Conservation (phyloP, 2,113 vertebrate genomes). For the Thunnus maccoyii region DNA sequence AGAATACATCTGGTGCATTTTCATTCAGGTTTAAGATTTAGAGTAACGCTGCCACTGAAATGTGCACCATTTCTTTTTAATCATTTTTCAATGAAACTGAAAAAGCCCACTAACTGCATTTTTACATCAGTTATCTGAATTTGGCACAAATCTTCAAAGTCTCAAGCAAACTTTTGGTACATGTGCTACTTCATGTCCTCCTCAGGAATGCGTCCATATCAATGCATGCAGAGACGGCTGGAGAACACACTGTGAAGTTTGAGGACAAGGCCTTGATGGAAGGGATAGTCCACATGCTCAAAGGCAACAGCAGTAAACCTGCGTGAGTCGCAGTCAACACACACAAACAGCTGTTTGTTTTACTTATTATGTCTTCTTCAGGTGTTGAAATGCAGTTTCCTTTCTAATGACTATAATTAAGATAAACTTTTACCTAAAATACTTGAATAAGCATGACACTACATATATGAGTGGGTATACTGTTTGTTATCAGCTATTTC, state of each 20-base stretch:
- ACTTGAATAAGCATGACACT: not conserved
- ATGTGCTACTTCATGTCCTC: not conserved
- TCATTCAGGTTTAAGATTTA: no score
- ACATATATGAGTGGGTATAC: not conserved
- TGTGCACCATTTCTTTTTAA: no score
- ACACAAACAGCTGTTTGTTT: not conserved
- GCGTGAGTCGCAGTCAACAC: conserved; percentile 73
- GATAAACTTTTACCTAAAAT: not conserved
- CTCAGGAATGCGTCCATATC: conserved; percentile 85
- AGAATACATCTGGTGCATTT: no score
- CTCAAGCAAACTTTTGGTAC: not conserved
- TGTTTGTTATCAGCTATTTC: not conserved
- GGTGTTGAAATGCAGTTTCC: not conserved
- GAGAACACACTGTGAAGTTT: conserved; percentile 83
- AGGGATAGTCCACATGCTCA: conserved; percentile 82
- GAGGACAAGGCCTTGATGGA: conserved; percentile 73
- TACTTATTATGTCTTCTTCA: not conserved
- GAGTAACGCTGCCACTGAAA: no score
- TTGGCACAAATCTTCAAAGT: not conserved
- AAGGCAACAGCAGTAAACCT: conserved; percentile 75
- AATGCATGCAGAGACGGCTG: conserved; percentile 79
- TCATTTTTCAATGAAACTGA: no score
- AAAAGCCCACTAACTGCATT: no score
- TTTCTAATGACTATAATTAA: not conserved
- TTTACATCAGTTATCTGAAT: not conserved